These are phyloP conservation scores for Homarus gammarus DNA, from an alignment of 2,888 invertebrate species.

Conservation along the genomic window DNA sequence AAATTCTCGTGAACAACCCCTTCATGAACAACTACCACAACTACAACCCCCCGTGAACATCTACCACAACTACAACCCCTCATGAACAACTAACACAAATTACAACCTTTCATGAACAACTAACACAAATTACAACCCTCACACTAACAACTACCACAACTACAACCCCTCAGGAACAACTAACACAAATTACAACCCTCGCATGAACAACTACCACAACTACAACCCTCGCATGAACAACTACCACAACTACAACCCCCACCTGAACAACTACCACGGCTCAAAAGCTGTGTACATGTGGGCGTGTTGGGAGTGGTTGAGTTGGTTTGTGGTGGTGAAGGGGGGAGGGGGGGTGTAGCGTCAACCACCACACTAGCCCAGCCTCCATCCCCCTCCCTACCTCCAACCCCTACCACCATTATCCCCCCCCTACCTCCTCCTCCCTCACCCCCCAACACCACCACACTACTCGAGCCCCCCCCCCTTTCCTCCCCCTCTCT, in stretches of 20 bases:
- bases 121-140: background rate
- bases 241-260: background rate
- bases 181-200: slow-evolving; percentile 13
- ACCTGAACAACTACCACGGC: background rate
- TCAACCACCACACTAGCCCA: background rate
- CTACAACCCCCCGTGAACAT: background rate
- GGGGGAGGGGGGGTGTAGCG: background rate
- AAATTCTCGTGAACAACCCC: background rate
- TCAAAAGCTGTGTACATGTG: background rate
- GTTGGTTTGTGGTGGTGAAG: background rate
- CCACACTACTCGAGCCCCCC: background rate
- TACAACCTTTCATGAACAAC: background rate
- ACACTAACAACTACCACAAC: slow-evolving; percentile 4
- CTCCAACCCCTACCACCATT: background rate
- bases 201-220: too few species aligned
- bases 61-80: background rate
- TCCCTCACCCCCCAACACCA: background rate
- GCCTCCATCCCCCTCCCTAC: background rate
- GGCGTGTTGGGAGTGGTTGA: background rate
- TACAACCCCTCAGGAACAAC: background rate
- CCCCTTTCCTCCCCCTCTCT: background rate
- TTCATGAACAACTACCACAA: background rate
- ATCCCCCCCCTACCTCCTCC: slow-evolving; percentile 7
- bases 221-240: background rate
- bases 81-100: background rate